Evolutionary conservation across 2,797 vertebrate genomes (phyloP).

Genomic region (Crypturellus tataupa): DNA sequence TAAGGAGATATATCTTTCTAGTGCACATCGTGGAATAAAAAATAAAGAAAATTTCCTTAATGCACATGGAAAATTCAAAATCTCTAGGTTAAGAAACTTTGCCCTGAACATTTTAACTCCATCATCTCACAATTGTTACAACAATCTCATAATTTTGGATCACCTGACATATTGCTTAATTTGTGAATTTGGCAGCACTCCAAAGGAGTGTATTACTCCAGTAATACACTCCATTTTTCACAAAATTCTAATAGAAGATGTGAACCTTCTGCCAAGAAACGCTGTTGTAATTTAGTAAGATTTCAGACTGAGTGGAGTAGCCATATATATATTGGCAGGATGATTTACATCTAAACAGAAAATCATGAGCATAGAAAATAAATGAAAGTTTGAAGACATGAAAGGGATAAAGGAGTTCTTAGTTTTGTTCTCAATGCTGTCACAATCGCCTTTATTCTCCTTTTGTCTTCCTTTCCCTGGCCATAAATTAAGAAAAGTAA

Average conservation of each 20-base stretch:
- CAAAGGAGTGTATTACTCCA: too few species aligned
- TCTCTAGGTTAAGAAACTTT: background rate
- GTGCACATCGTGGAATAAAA: accelerated
- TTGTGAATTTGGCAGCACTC: background rate
- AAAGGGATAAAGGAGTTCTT: background rate
- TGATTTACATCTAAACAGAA: background rate
- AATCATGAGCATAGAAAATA: background rate
- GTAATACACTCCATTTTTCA: background rate
- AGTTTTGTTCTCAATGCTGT: background rate
- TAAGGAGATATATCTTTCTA: background rate
- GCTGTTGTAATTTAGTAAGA: background rate
- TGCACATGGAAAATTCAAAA: background rate
- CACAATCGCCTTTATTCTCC: background rate
- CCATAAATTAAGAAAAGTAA: background rate
- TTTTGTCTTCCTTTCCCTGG: background rate
- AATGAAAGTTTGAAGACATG: background rate
- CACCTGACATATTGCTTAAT: background rate
- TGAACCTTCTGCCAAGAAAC: background rate
- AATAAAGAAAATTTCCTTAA: background rate
- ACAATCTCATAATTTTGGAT: background rate
- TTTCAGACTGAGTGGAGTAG: background rate
- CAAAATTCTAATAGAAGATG: background rate
- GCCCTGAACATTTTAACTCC: background rate
- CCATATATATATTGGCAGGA: background rate
- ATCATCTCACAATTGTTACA: background rate